These are phyloP conservation scores for Loriculus beryllinus DNA, from an alignment of 2,797 vertebrate species.

Conservation along the genomic window DNA sequence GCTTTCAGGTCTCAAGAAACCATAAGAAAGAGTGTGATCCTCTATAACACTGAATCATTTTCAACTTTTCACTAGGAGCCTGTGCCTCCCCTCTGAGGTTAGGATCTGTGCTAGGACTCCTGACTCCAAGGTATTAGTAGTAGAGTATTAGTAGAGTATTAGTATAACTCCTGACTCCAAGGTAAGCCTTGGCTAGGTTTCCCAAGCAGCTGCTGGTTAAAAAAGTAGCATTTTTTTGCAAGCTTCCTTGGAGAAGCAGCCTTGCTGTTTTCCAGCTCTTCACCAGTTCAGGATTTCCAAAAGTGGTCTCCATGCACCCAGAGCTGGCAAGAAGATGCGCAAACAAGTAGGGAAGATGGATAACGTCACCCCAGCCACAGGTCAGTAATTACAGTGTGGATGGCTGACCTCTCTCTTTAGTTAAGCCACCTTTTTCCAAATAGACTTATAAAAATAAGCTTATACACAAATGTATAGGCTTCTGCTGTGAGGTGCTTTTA, in stretches of 20 bases:
- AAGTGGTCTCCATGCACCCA: not conserved
- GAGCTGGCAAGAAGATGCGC: not conserved
- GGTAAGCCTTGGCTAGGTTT: not conserved
- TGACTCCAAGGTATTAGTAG: not conserved
- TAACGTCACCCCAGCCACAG: not conserved
- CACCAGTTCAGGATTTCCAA: not conserved
- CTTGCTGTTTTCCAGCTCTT: not conserved
- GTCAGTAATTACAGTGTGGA: not conserved
- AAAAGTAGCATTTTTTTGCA: not conserved
- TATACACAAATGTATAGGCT: not conserved
- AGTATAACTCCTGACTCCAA: not conserved
- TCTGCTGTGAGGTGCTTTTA: not conserved
- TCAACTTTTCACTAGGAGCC: not conserved
- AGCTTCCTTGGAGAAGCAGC: not conserved
- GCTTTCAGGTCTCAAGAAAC: not conserved
- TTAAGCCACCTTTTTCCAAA: not conserved
- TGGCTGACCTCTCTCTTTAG: not conserved
- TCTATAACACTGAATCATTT: not conserved
- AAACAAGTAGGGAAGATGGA: not conserved
- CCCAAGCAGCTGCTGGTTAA: constrained; percentile 7
- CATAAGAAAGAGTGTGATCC: not conserved
- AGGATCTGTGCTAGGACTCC: not conserved
- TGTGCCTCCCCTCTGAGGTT: not conserved
- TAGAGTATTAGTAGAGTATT: too few relatives aligned
- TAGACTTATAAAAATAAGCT: not conserved